phyloP scores from a whole-genome alignment of 2,113 vertebrate genomes.

The Siniperca chuatsi region DNA sequence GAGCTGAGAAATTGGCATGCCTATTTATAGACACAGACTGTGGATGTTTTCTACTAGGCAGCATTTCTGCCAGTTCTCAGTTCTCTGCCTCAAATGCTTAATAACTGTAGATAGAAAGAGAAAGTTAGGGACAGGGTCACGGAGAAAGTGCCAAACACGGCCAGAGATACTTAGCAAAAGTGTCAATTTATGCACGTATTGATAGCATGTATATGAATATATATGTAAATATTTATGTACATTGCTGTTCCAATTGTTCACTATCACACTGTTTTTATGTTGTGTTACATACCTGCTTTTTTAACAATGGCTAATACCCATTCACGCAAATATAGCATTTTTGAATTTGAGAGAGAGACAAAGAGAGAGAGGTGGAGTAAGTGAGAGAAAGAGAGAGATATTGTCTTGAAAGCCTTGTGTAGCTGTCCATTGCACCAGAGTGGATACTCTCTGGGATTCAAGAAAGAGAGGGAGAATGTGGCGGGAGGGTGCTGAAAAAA shows the following conservation, averaged over 20 bases:
- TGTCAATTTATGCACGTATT: background rate
- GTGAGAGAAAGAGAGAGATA: background rate
- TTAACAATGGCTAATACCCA: background rate
- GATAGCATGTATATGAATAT: background rate
- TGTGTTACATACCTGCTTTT: background rate
- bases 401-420: background rate
- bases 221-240: background rate
- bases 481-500: background rate
- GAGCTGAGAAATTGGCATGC: slow-evolving; percentile 56
- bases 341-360: background rate
- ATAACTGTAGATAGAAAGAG: slow-evolving; percentile 8
- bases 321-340: background rate
- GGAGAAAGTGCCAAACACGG: background rate
- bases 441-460: background rate
- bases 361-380: too few relatives aligned
- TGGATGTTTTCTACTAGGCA: slow-evolving; percentile 54
- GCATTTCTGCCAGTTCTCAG: slow-evolving; percentile 24
- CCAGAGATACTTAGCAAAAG: background rate
- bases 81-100: slow-evolving; percentile 19
- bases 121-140: background rate
- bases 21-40: slow-evolving; percentile 72
- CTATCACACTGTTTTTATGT: background rate
- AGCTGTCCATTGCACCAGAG: slow-evolving; percentile 9
- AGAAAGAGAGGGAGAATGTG: background rate
- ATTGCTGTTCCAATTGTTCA: background rate